Evolutionary conservation across 2,888 invertebrate species (phyloP).

Genomic region (Eubasilissa splendida): DNA sequence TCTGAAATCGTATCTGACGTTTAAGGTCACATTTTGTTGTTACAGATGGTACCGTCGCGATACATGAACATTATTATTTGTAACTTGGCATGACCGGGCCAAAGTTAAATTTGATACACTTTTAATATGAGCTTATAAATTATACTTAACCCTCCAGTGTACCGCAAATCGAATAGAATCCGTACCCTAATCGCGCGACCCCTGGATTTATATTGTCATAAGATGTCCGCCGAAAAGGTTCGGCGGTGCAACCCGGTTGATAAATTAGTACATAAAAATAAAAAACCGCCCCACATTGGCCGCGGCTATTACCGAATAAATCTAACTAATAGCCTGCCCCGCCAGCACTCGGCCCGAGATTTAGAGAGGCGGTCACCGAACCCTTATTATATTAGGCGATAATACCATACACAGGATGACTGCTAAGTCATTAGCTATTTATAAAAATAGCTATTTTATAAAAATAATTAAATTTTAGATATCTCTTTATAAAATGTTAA

Average conservation of each 20-base stretch:
- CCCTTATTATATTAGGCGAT: not conserved
- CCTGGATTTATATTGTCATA: too few relatives aligned
- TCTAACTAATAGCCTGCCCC: not conserved
- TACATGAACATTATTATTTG: too few relatives aligned
- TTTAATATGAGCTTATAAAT: too few relatives aligned
- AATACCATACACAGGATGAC: not conserved
- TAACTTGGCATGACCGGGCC: too few relatives aligned
- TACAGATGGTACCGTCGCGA: not conserved
- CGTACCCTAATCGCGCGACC: too few relatives aligned
- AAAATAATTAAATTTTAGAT: not conserved
- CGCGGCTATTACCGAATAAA: slow-evolving; percentile 6
- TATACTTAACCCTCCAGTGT: too few relatives aligned
- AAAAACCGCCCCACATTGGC: not conserved
- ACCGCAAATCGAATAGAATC: too few relatives aligned
- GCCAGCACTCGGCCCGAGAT: not conserved
- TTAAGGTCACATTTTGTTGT: not conserved
- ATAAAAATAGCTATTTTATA: too few relatives aligned
- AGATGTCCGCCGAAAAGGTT: too few relatives aligned
- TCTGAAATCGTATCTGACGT: not conserved
- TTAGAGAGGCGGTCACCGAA: not conserved
- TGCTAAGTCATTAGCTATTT: not conserved
- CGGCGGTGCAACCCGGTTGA: not conserved
- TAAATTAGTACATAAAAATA: not conserved
- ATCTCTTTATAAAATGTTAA: too few relatives aligned
- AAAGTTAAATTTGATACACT: too few relatives aligned